These are phyloP conservation scores for Rousettus madagascariensis DNA, from an alignment of 2,797 vertebrate genomes.

Conservation along the genomic window DNA sequence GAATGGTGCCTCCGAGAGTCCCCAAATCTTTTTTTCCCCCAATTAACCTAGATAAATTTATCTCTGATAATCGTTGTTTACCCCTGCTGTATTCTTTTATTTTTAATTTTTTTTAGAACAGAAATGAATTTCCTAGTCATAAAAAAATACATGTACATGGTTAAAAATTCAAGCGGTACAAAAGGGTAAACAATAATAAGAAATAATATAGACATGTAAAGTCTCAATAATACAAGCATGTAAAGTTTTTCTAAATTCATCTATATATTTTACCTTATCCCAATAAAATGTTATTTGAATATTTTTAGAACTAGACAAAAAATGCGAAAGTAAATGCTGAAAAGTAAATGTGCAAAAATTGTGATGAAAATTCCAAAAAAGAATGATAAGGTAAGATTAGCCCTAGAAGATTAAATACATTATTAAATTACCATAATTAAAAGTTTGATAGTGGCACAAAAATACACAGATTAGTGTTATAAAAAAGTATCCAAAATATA, in stretches of 20 bases:
- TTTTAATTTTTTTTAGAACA: background rate
- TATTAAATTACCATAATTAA: background rate
- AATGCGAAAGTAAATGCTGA: background rate
- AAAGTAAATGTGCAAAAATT: conserved; percentile 33
- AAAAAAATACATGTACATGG: background rate
- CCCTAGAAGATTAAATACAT: background rate
- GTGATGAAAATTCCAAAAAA: conserved; percentile 6
- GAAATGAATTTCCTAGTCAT: background rate
- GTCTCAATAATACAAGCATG: background rate
- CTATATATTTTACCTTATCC: background rate
- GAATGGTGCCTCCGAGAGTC: background rate
- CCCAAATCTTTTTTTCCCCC: background rate
- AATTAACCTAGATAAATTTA: conserved; percentile 39
- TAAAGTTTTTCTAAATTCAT: conserved; percentile 6
- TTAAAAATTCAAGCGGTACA: background rate
- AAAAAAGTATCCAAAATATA: background rate
- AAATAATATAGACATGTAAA: background rate
- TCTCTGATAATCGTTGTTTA: conserved; percentile 53
- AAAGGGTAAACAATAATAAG: background rate
- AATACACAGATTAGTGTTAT: background rate
- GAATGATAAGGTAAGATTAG: background rate
- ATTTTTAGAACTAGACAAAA: background rate
- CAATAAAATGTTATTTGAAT: background rate
- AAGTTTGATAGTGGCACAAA: background rate
- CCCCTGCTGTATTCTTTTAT: background rate